A percentile compares a stretch with the other conserved stretches of the same genome.
phyloP scores from a whole-genome alignment of 2,797 vertebrate species.

The Spinus olivaceus region DNA sequence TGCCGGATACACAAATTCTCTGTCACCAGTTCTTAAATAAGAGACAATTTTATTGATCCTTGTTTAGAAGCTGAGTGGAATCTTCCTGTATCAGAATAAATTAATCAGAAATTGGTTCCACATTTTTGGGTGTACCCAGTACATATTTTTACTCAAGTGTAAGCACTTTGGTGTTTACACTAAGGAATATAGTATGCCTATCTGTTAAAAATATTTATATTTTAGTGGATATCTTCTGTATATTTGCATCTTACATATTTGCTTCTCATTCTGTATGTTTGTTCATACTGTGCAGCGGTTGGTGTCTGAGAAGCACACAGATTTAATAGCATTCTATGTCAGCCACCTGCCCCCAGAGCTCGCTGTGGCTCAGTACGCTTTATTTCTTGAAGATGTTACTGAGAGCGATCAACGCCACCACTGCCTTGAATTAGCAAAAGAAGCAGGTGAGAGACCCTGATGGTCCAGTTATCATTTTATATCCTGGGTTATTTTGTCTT shows the following conservation, averaged over 20 bases:
- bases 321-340: constrained; percentile 91
- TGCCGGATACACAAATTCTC: not conserved
- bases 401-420: constrained; percentile 86
- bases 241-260: not conserved
- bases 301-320: constrained; percentile 84
- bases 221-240: not conserved
- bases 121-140: not conserved
- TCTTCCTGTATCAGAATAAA: not conserved
- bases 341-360: constrained; percentile 87
- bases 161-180: not conserved
- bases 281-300: constrained; percentile 72
- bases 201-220: not conserved
- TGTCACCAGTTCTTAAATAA: not conserved
- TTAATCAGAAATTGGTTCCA: not conserved
- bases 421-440: constrained; percentile 88
- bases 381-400: constrained; percentile 86
- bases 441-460: constrained; percentile 80
- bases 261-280: not conserved
- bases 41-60: not conserved
- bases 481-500: not conserved
- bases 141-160: not conserved
- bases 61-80: not conserved
- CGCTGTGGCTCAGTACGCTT: constrained; percentile 85
- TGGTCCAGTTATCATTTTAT: not conserved
- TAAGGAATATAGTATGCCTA: not conserved